Conservation (phyloP, 92 coral and sea anemone genomes). For the Galaxea fascicularis region DNA sequence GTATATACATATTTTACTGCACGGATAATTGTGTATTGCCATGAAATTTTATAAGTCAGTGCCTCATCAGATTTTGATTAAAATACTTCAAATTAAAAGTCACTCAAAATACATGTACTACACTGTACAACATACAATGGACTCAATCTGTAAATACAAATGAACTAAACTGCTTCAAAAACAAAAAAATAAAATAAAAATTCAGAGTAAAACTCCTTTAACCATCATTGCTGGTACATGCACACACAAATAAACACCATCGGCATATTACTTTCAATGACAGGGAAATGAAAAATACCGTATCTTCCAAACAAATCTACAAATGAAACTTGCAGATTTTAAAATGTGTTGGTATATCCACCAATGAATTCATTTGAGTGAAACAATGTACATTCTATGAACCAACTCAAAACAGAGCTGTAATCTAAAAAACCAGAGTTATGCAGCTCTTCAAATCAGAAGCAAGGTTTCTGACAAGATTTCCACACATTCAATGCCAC, state of each 20-base stretch:
- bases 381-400: background rate
- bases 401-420: slow-evolving; percentile 15
- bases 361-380: background rate
- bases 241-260: background rate
- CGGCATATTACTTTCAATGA: background rate
- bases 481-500: slow-evolving; percentile 38
- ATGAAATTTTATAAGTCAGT: too few species aligned
- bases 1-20: too few species aligned
- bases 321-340: background rate
- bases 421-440: slow-evolving; percentile 16
- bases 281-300: background rate
- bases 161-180: too few species aligned
- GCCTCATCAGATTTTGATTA: too few species aligned
- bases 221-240: background rate
- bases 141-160: too few species aligned
- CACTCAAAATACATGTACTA: too few species aligned
- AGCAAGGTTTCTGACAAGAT: slow-evolving; percentile 21
- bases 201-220: too few species aligned
- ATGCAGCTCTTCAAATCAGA: slow-evolving; percentile 55
- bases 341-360: background rate
- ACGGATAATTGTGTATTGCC: too few species aligned
- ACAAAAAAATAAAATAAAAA: too few species aligned
- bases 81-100: too few species aligned
- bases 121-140: too few species aligned
- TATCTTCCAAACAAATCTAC: background rate